Percentiles rank a stretch among this genome's conserved stretches.
phyloP scores from a whole-genome alignment of 2,888 invertebrate genomes.

The Latrodectus elegans region DNA sequence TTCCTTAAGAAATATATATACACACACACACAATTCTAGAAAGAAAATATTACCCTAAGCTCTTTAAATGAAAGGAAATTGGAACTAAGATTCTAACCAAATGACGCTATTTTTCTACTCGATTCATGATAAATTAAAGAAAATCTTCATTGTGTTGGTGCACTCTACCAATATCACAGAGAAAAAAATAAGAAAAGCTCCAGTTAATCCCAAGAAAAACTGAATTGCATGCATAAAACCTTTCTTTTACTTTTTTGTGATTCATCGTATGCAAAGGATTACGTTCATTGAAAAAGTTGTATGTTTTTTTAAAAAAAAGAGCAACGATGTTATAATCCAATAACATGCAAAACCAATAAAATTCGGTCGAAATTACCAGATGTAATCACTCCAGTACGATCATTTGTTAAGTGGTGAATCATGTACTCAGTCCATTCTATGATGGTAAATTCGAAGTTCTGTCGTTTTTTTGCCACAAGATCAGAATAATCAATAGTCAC shows the following conservation, averaged over 20 bases:
- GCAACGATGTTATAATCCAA: conserved; percentile 5
- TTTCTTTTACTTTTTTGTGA: background rate
- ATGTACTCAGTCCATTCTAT: background rate
- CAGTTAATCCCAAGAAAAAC: conserved; percentile 20
- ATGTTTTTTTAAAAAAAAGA: background rate
- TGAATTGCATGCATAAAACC: conserved; percentile 12
- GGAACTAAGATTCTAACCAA: conserved; percentile 8
- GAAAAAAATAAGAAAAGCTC: background rate
- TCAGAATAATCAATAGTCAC: too few relatives aligned
- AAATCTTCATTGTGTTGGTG: background rate
- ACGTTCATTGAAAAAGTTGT: background rate
- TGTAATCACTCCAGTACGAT: background rate
- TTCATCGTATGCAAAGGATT: background rate
- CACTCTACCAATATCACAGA: conserved; percentile 14
- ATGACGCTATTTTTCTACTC: conserved; percentile 5
- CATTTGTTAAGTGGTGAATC: conserved; percentile 22
- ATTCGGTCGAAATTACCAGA: background rate
- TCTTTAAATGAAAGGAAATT: conserved; percentile 3
- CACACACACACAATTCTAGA: background rate
- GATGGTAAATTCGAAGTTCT: too few relatives aligned
- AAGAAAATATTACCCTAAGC: conserved; percentile 20
- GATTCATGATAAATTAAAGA: conserved; percentile 28
- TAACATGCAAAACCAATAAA: conserved; percentile 35
- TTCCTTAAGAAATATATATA: background rate
- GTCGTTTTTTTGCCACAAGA: too few relatives aligned